phyloP scores from a whole-genome alignment of 2,797 vertebrate species.

The Lagodon rhomboides region DNA sequence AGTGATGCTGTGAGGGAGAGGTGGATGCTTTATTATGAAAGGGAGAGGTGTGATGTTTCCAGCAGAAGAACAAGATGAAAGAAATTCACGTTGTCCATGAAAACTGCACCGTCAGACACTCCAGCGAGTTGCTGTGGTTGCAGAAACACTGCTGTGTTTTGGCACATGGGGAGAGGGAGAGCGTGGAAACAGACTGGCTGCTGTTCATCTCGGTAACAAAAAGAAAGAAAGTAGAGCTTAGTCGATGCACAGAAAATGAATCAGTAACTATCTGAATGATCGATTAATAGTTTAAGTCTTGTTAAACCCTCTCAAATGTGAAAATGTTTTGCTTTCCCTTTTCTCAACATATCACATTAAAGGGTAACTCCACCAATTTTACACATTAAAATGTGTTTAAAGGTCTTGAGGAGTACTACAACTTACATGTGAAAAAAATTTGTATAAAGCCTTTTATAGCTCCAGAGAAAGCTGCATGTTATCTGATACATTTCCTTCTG shows the following conservation, averaged over 20 bases:
- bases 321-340: not conserved
- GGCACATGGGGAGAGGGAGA: not conserved
- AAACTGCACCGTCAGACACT: slow-evolving; percentile 50
- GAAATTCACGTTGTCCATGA: not conserved
- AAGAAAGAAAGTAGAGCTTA: slow-evolving; percentile 10
- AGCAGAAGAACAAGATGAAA: slow-evolving; percentile 11
- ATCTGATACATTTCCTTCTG: no score
- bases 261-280: not conserved
- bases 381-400: no score
- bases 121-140: slow-evolving; percentile 38
- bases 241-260: not conserved
- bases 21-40: not conserved
- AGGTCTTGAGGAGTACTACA: no score
- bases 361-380: no score
- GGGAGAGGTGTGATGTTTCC: not conserved
- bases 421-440: no score
- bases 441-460: no score
- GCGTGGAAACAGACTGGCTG: not conserved
- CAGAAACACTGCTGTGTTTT: slow-evolving; percentile 43
- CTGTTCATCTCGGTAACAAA: not conserved
- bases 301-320: not conserved
- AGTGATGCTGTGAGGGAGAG: slow-evolving; percentile 21
- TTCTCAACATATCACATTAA: not conserved
- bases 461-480: no score
- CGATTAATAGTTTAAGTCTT: not conserved